Evolutionary conservation across 2,113 vertebrate genomes (phyloP).

Genomic region (Stegastes partitus): DNA sequence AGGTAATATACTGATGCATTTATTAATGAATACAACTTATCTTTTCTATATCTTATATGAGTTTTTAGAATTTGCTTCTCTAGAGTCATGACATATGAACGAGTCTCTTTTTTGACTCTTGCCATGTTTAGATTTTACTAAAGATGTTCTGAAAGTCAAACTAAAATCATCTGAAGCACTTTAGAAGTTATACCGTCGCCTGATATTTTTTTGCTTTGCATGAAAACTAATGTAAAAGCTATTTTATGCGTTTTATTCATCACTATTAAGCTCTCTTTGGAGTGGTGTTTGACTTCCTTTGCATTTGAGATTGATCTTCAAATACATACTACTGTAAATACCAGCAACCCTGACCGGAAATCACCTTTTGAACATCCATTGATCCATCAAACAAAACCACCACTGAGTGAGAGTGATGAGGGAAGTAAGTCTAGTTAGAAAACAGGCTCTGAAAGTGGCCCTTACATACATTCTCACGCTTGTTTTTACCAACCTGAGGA

Average conservation of each 20-base stretch:
- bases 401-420: neutral
- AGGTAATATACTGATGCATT: no score
- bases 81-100: neutral
- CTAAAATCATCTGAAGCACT: neutral
- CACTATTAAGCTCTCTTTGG: no score
- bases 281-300: no score
- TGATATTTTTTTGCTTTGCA: neutral
- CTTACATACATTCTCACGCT: fast-evolving
- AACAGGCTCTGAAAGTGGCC: neutral
- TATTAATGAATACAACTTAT: no score
- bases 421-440: neutral
- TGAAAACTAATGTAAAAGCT: no score
- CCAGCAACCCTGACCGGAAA: no score
- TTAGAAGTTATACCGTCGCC: neutral
- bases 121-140: neutral
- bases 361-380: no score
- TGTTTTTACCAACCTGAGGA: neutral
- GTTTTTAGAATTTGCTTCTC: neutral
- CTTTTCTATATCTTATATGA: no score
- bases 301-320: no score
- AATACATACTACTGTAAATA: no score
- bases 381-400: neutral
- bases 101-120: neutral
- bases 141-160: neutral
- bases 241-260: no score